Evolutionary conservation across 2,888 invertebrate genomes (phyloP), one percentile per base, ranked within the genome.

Genomic region (Tanypteryx hageni): DNA sequence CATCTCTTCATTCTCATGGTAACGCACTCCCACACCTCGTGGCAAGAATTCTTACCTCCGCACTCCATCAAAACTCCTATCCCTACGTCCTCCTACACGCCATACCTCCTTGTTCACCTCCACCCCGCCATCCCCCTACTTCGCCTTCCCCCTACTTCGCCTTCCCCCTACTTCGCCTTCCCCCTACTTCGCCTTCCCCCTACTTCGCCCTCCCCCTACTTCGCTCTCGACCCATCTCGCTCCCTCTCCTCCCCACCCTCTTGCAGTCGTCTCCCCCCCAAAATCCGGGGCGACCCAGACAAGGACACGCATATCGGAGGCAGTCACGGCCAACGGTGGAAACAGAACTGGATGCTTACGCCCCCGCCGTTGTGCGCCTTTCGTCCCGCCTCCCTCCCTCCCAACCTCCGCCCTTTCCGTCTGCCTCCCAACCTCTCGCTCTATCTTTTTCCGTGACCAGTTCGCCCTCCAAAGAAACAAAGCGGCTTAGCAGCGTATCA

Each of bases 241-340:
- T 44, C 1, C 5, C 44, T 44, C 44, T 44, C 44, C 1, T 44
- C 44, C 44, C 44, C 44, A 44, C 44, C 44, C 44, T 5, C 44
- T 44, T 44, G 44, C 44, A 5, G 44, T 5, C 64, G 64, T n/a
- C 76, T 16, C 5, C 7, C 76, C 3, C 76, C 76, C 76, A 22
- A 76, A 76, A 76, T 76, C 76, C 27, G 76, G 76, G 11, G 76
- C 68, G 68, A 68, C 68, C 18, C 68, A 76, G 76, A 76, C 76
- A 76, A 76, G 76, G 76, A 76, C 76, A 76, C 76, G 76, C 76
- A 76, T 76, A 76, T 76, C 76, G 76, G 76, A 27, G 76, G 76
- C 76, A 76, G 76, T 76, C 76, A 76, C 76, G 76, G 76, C 76
- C 76, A 27, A 22, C 76, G 76, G 27, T 76, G 76, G 76, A 76